Base-by-base conservation (phyloP, 1,140 invertebrate species). In the Drosophila leontia region DNA sequence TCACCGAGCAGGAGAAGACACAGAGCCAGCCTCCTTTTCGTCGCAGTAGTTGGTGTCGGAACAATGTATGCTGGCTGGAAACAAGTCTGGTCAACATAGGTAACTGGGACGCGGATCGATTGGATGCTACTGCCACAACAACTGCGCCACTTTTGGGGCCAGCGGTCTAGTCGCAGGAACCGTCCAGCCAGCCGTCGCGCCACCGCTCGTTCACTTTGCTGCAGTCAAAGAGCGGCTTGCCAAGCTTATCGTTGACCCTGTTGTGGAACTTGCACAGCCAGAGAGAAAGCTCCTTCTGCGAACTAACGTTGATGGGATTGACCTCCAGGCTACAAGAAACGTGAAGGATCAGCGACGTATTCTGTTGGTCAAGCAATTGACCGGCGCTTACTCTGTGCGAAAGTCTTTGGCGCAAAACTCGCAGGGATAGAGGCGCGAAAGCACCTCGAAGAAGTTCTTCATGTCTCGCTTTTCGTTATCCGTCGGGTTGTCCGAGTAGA, bases 191-290 rank as follows among this genome's bases (percentile, higher is more conserved):
- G 32, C 99, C 99, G 93, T 99, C 97, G 92, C 95, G 94, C 99
- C 99, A 99, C 79, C 99, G 94, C 92, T 99, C 96, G 92, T 98
- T 95, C 0, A 99, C 96, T 93, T 96, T 95, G 57, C 93, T 95
- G 93, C 99, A 99, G 93, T 99, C 98, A 94, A 99, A 99, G 71
- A 95, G 86, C 19, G 96, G 95, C 93, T 99, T 99, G 1, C 97
- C 97, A 48, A 99, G 92, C 93, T 98, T 99, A 50, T 94, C 93
- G 93, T 99, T 99, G 0, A 99, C 97, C 82, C 95, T 95, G 93
- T 99, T 99, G 92, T 99, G 99, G 69, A 98, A 94, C 34, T 95
- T 94, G 93, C 99, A 99, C 48, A 99, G 93, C 99, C 99, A 99
- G 75, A 96, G 94, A 23, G 96, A 96, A 53, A 99, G 94, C 29